Base-by-base conservation (phyloP, 2,113 vertebrate species). In the Glaucomys volans region DNA sequence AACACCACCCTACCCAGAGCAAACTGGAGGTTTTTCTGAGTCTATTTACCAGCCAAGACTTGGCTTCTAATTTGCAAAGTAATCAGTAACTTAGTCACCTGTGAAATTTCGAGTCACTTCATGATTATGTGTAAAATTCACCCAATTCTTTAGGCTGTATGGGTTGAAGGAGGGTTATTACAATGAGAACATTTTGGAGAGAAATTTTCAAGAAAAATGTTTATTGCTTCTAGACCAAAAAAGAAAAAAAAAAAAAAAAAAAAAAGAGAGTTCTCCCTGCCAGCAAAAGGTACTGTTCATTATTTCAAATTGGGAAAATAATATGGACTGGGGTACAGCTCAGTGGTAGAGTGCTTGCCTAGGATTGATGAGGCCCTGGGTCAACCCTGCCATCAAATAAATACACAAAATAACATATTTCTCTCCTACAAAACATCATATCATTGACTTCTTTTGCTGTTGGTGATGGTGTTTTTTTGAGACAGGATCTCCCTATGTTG, bases 61-160 rank as follows among this genome's bases (percentile, higher is more conserved):
- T 91, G 69, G 88, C 90, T 95, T 80, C 90, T 95, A 87, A 95
- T 92, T 95, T 95, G 83, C 94, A 94, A 90, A 28, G 37, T 62
- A 93, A 96, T 97, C 95, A 90, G 91, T 81, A 89, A 90, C 54
- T 97, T 90, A 97, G 97, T 96, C 95, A 97, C 30, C 95, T 98
- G 75, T 97, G 95, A 98, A 96, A 95, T 77, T 81, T 87, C 82
- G 26, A 82, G 97, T 87, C 57, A 92, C 64, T 35, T 75, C 72
- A 59, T 81, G 79, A 93, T 84, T 80, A 69, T 85, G 52, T 67
- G 74, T 90, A 98, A 98, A 85, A 97, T 57, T 52, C 30, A 2
- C 0, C 4, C 64, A 62, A 2, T 0, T 32, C 95, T 83, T 91
- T 52, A 83, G 32, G 35, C 83, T 87, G 67, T 4, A n/a, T 69